Evolutionary conservation across 2,113 vertebrate species (phyloP).

Genomic region (Procavia capensis): DNA sequence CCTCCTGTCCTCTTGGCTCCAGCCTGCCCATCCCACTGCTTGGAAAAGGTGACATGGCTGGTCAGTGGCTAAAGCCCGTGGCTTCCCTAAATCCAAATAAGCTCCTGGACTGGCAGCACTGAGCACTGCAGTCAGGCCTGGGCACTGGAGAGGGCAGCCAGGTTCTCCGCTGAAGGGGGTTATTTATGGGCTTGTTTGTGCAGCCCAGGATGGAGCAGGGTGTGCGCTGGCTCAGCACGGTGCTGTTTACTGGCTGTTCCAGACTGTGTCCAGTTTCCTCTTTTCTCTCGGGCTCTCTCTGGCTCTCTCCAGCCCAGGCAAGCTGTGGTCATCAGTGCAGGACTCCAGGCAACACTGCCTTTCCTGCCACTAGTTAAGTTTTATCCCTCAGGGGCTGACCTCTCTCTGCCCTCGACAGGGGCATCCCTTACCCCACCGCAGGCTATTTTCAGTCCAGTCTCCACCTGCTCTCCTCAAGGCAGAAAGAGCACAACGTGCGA

Average conservation of each 20-base stretch:
- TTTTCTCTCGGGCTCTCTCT: too few species aligned
- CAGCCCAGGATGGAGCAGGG: conserved; percentile 51
- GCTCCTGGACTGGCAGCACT: conserved; percentile 64
- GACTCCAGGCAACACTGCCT: not conserved
- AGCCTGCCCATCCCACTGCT: not conserved
- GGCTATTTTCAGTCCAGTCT: not conserved
- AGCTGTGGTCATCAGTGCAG: not conserved
- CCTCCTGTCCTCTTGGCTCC: not conserved
- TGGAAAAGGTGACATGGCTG: conserved; percentile 64
- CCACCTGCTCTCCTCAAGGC: conserved; percentile 42
- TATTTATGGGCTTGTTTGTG: conserved; percentile 81
- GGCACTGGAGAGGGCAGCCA: conserved; percentile 66
- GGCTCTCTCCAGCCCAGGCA: not conserved
- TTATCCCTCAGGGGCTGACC: conserved; percentile 56
- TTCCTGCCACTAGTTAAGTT: not conserved
- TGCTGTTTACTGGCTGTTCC: conserved; percentile 76
- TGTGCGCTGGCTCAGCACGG: conserved; percentile 59
- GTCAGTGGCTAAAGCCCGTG: conserved; percentile 53
- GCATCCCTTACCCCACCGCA: not conserved
- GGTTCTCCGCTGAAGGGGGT: conserved; percentile 64
- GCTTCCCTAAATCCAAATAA: conserved; percentile 56
- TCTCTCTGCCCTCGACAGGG: not conserved
- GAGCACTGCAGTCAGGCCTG: conserved; percentile 55
- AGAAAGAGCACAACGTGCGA: not conserved
- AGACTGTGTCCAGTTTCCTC: conserved; percentile 75